Conservation (phyloP, 2,888 invertebrate species). For the Conchocele bisecta region DNA sequence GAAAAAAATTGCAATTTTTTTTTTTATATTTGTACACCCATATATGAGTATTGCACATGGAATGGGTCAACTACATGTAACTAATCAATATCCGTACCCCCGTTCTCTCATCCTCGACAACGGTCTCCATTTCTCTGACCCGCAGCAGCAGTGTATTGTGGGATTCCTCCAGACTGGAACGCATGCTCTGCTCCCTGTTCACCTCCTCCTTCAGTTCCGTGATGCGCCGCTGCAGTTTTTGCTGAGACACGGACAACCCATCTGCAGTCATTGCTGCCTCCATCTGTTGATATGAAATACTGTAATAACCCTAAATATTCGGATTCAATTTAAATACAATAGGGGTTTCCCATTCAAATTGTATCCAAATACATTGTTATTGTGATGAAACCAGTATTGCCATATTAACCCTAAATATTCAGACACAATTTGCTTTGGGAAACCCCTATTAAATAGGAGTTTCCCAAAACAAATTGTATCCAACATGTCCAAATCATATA, state of each 20-base stretch:
- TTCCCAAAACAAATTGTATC: too few species aligned
- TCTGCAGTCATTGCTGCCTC: constrained; percentile 69
- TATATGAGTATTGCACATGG: not conserved
- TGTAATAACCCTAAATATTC: too few species aligned
- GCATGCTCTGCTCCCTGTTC: constrained; percentile 73
- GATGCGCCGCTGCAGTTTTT: constrained; percentile 72
- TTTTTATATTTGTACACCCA: too few species aligned
- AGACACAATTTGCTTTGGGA: too few species aligned
- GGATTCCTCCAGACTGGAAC: constrained; percentile 78
- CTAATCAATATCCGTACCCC: constrained; percentile 62
- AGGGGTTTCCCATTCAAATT: too few species aligned
- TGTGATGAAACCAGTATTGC: too few species aligned
- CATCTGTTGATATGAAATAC: constrained; percentile 64
- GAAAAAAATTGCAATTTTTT: too few species aligned
- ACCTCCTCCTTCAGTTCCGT: constrained; percentile 75
- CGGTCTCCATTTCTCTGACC: constrained; percentile 75
- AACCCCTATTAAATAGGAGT: too few species aligned
- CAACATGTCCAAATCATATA: too few species aligned
- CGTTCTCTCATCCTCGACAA: constrained; percentile 71
- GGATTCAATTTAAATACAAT: too few species aligned
- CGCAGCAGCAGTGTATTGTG: constrained; percentile 75
- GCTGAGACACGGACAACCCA: constrained; percentile 66
- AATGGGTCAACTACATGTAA: not conserved
- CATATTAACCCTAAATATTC: too few species aligned
- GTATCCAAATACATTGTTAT: too few species aligned